Conservation (phyloP, 2,113 vertebrate genomes). For the Picathartes gymnocephalus region DNA sequence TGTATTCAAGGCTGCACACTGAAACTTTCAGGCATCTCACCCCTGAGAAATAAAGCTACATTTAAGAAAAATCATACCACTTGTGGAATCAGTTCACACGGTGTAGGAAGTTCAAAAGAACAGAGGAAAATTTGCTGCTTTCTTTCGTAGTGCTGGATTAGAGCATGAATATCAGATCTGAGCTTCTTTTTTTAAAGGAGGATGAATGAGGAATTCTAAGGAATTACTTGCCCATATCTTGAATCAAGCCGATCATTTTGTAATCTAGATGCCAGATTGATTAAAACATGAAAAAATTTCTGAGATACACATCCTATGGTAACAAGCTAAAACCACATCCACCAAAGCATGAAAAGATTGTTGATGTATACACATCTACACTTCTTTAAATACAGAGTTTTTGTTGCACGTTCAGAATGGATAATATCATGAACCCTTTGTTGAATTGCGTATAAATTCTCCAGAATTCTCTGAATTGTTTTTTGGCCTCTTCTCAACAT, state of each 20-base stretch:
- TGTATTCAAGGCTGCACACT: background rate
- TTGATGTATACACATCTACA: accelerated
- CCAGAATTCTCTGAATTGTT: background rate
- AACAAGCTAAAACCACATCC: background rate
- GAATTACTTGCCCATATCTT: background rate
- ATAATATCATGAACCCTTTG: background rate
- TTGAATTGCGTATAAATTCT: background rate
- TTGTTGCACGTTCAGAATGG: background rate
- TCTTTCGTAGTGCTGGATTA: background rate
- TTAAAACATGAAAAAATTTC: background rate
- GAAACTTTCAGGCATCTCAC: background rate
- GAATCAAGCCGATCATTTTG: background rate
- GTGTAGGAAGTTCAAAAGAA: background rate
- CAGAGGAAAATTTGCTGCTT: background rate
- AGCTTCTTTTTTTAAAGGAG: background rate
- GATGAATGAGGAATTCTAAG: background rate
- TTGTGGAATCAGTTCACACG: background rate
- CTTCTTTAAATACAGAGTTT: background rate
- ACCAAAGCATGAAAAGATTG: background rate
- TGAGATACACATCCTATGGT: background rate
- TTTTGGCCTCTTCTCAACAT: background rate
- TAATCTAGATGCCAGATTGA: background rate
- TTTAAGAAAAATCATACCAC: background rate
- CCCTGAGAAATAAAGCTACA: background rate
- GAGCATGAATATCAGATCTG: background rate